phyloP scores from a whole-genome alignment of 1,140 invertebrate species.

The Pseudachorutes palmiensis region DNA sequence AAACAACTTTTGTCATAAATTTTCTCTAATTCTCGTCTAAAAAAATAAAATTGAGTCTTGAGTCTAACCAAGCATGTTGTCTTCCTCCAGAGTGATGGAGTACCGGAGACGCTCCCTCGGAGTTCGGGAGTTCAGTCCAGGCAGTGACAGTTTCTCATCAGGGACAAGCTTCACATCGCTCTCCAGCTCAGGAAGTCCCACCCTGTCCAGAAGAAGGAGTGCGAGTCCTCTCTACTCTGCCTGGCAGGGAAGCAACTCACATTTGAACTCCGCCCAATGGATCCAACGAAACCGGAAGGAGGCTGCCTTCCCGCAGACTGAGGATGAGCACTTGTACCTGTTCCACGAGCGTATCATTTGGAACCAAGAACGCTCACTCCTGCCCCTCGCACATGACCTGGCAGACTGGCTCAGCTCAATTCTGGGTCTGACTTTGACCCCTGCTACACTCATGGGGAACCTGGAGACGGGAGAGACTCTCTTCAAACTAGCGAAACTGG shows the following conservation, averaged over 20 bases:
- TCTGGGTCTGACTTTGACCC: constrained; percentile 58
- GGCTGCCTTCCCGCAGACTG: constrained; percentile 51
- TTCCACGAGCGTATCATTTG: constrained; percentile 65
- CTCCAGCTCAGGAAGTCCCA: constrained; percentile 41
- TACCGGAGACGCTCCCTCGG: constrained; percentile 23
- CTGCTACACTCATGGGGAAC: constrained; percentile 66
- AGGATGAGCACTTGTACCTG: constrained; percentile 61
- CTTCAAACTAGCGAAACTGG: constrained; percentile 65
- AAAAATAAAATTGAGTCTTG: no score
- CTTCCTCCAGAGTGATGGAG: no score
- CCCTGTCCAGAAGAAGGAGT: constrained; percentile 32
- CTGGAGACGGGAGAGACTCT: constrained; percentile 71
- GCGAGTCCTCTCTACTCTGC: constrained; percentile 30
- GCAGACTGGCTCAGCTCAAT: constrained; percentile 80
- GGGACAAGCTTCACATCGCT: constrained; percentile 51
- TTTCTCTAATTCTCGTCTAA: no score
- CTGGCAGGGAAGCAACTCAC: constrained; percentile 4
- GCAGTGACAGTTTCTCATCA: constrained; percentile 42
- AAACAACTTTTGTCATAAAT: no score
- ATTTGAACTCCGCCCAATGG: constrained; percentile 6
- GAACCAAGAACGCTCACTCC: constrained; percentile 65
- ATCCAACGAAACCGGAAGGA: constrained; percentile 31
- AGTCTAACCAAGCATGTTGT: no score
- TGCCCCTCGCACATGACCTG: constrained; percentile 72
- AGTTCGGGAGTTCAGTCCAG: constrained; percentile 39